Evolutionary conservation across 2,888 invertebrate genomes (phyloP), one percentile per base, ranked within the genome.

Genomic region (Ectemnius lituratus): DNA sequence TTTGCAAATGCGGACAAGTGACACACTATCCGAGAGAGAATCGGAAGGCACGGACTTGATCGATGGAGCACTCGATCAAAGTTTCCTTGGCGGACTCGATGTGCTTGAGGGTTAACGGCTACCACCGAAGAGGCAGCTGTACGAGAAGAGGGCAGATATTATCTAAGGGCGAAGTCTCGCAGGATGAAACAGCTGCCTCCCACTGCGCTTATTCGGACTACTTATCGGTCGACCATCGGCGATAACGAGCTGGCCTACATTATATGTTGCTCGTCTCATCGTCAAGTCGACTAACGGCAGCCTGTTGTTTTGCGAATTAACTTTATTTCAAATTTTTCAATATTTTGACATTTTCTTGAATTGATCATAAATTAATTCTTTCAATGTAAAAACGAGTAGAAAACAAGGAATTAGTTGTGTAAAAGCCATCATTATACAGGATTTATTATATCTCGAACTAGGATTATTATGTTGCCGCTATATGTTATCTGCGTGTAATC

Each of bases 121-220:
- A 18, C 65, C 46, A 37, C 37, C 65, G 57, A 14, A 14, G 49
- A 59, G 75, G 79, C 86, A 85, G 86, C 87, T 85, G 85, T 80
- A 23, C 23, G 23, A 23, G 23, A 23, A 3, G 49, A 18, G 45
- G 28, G 27, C 60, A 73, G 83, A 85, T 82, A 83, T 60, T 65
- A 78, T 78, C 79, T 84, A 79, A 69, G 67, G 37, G 77, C 68
- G 72, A 77, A 73, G 70, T 76, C 73, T 68, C 78, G 66, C 74
- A 75, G 79, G 73, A 69, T 73, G 79, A 70, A 84, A 84, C 89
- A 90, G 85, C 89, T 89, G 89, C 84, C 86, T 86, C 83, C 82
- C 82, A 85, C 84, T 81, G 82, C 77, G 73, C 56, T 64, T 81
- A 75, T 79, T 61, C 62, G 57, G 27, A 47, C 58, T 49, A 14